Base-by-base conservation (phyloP, 2,797 vertebrate genomes). In the Spondyliosoma cantharus region DNA sequence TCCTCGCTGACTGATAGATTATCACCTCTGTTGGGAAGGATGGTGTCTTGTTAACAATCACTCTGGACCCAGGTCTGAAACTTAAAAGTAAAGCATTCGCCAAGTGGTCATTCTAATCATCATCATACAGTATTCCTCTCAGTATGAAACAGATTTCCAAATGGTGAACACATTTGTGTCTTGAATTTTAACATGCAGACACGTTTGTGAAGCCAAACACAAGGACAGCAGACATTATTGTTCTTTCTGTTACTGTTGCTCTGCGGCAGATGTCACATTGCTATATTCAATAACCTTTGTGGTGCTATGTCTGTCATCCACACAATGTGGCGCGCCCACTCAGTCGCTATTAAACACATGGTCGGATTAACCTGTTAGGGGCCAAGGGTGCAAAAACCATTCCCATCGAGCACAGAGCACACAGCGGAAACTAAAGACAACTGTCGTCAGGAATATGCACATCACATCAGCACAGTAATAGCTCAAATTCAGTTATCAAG, bases 201-300 rank as follows among this genome's bases (percentile, higher is more conserved):
- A 50, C 19, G 25, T 58, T 17, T 68, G 65, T 22, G 14, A 43
- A 48, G 6, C 5, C 1, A 27, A 16, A 19, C 3, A 50, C 16
- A 42, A 62, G 17, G 49, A 60, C 8, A 49, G 59, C 37, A 56
- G n/a, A 70, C 42, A 4, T 48, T 16, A 22, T 9, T 27, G 48
- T 13, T 29, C 14, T 43, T 64, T 65, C 4, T 74, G 45, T 52
- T 45, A 59, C 20, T 66, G 37, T 59, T 71, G 58, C 71, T 81
- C 4, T 27, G 6, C 29, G 59, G 32, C 54, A 74, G 71, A 77
- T 87, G 80, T 74, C 71, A 80, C 1, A 0, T 56, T 80, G 68
- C 72, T 83, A 76, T 84, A 50, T 70, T 84, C 68, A 84, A 58
- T 86, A 86, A 90, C 85, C 83, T 88, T 90, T 84, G 58, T 62